Conservation (phyloP, 2,888 invertebrate species). For the Cheilosia scutellata region DNA sequence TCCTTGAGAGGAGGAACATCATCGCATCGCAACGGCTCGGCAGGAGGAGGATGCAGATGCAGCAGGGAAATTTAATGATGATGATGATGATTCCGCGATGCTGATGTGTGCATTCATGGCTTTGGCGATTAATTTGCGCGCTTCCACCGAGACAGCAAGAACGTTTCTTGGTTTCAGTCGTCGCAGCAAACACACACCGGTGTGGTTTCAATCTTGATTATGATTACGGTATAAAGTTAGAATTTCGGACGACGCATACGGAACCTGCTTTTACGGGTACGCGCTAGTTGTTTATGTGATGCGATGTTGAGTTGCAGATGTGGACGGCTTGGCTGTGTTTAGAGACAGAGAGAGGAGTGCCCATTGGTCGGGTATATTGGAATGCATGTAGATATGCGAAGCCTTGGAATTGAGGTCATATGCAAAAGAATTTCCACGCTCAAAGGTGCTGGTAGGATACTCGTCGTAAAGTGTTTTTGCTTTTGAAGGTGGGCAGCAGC, state of each 20-base stretch:
- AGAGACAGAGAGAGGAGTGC: slow-evolving; percentile 65
- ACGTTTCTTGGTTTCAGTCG: slow-evolving; percentile 30
- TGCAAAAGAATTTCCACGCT: slow-evolving; percentile 68
- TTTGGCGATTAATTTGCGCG: slow-evolving; percentile 67
- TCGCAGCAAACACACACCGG: slow-evolving; percentile 24
- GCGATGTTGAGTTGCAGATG: slow-evolving; percentile 34
- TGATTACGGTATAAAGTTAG: slow-evolving; percentile 75
- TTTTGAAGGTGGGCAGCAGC: not conserved
- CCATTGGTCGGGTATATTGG: slow-evolving; percentile 39
- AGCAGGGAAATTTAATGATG: slow-evolving; percentile 70
- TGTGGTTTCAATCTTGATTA: slow-evolving; percentile 73
- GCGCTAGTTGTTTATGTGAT: slow-evolving; percentile 62
- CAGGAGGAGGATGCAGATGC: slow-evolving; percentile 26
- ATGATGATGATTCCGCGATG: slow-evolving; percentile 67
- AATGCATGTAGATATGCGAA: slow-evolving; percentile 69
- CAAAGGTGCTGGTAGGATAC: slow-evolving; percentile 51
- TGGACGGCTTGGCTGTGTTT: slow-evolving; percentile 10
- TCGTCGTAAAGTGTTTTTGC: not conserved
- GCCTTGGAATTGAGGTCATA: slow-evolving; percentile 73
- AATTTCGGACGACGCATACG: slow-evolving; percentile 67
- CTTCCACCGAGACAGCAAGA: slow-evolving; percentile 33
- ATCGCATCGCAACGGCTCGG: too few relatives aligned
- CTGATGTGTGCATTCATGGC: slow-evolving; percentile 68
- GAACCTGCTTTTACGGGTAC: slow-evolving; percentile 68
- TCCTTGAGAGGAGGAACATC: slow-evolving; percentile 17